phyloP scores from a whole-genome alignment of 2,888 invertebrate species.

The Azorinus chamasolen region DNA sequence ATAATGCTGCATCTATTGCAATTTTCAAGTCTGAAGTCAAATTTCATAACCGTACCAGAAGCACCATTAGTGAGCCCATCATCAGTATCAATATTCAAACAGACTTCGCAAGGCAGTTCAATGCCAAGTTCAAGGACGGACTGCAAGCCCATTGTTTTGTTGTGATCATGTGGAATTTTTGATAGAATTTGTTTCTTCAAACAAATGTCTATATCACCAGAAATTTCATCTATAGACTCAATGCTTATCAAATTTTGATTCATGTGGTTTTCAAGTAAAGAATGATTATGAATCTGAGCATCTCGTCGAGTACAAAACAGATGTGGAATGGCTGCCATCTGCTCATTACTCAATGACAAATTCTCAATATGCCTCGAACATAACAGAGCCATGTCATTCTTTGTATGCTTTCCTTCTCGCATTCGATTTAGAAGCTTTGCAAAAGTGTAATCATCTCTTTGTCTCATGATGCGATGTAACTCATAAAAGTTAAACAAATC shows the following conservation, averaged over 20 bases:
- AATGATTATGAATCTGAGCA: constrained; percentile 12
- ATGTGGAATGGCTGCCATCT: neutral
- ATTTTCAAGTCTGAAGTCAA: constrained; percentile 37
- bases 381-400: constrained; percentile 7
- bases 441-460: constrained; percentile 59
- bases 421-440: constrained; percentile 60
- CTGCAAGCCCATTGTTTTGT: constrained; percentile 1
- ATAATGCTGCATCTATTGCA: constrained; percentile 31
- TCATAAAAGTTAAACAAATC: constrained; percentile 21
- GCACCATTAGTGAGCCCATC: constrained; percentile 7
- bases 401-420: constrained; percentile 28
- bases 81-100: constrained; percentile 8
- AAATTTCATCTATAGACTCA: constrained; percentile 8
- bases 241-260: neutral
- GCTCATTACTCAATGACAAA: neutral
- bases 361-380: neutral
- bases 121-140: neutral
- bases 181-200: constrained; percentile 44
- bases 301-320: constrained; percentile 11
- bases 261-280: neutral
- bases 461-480: constrained; percentile 53
- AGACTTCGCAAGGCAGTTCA: constrained; percentile 1
- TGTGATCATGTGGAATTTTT: constrained; percentile 10
- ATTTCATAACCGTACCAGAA: constrained; percentile 24
- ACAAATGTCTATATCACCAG: constrained; percentile 45